Percentiles rank a stretch among this genome's conserved stretches.
Evolutionary conservation across 1,140 invertebrate genomes (phyloP).

Genomic region (Nilaparvata lugens): DNA sequence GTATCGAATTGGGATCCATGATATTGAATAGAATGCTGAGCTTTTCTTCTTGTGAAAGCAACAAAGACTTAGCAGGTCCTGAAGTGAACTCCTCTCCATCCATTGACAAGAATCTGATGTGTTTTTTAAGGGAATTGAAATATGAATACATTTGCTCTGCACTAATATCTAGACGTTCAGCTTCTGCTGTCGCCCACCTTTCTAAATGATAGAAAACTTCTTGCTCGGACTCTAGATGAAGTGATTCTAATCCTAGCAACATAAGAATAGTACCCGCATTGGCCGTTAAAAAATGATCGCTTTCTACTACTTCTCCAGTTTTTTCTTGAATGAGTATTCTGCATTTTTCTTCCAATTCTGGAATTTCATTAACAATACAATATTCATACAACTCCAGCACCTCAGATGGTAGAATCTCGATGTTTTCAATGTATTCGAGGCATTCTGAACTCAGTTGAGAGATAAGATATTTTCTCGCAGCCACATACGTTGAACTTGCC

Average conservation of each 20-base stretch:
- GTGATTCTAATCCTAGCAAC: slow-evolving; percentile 58
- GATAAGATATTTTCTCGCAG: too few relatives aligned
- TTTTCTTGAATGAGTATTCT: slow-evolving; percentile 30
- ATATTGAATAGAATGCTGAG: slow-evolving; percentile 74
- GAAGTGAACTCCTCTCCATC: slow-evolving; percentile 70
- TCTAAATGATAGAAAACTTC: slow-evolving; percentile 63
- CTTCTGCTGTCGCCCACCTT: slow-evolving; percentile 48
- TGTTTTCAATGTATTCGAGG: too few relatives aligned
- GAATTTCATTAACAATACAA: too few relatives aligned
- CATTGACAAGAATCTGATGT: slow-evolving; percentile 65
- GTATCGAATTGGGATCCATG: slow-evolving; percentile 21
- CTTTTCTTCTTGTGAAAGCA: slow-evolving; percentile 65
- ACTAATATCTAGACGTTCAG: slow-evolving; percentile 23
- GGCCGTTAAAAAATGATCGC: slow-evolving; percentile 64
- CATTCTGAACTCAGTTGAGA: too few relatives aligned
- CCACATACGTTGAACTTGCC: too few relatives aligned
- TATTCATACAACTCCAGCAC: too few relatives aligned
- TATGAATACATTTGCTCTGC: too few relatives aligned
- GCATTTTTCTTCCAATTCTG: too few relatives aligned
- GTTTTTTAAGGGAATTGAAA: slow-evolving; percentile 37
- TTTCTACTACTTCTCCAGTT: slow-evolving; percentile 61
- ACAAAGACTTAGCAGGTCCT: slow-evolving; percentile 57
- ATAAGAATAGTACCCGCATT: slow-evolving; percentile 60
- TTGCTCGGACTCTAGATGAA: slow-evolving; percentile 62
- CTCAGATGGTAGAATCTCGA: too few relatives aligned